These are phyloP conservation scores for Psittacula echo DNA, from an alignment of 2,797 vertebrate species.

Conservation along the genomic window DNA sequence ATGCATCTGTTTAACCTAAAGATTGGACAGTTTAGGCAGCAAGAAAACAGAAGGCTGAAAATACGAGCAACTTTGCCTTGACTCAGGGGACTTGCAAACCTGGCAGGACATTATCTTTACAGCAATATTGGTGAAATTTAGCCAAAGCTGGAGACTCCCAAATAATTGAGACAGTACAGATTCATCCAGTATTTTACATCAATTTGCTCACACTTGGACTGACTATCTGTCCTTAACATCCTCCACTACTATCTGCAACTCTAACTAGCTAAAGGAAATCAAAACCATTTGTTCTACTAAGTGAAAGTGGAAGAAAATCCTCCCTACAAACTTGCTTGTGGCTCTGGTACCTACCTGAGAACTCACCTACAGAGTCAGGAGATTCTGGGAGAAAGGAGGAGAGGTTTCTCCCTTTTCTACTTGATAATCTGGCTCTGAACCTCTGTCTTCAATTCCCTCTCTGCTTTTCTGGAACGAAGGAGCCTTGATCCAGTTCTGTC, in stretches of 20 bases:
- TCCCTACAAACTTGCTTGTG: background rate
- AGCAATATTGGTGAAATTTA: background rate
- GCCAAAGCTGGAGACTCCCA: background rate
- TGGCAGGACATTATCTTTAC: background rate
- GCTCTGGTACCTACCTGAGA: background rate
- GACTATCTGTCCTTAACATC: background rate
- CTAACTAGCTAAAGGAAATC: background rate
- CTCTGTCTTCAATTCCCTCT: background rate
- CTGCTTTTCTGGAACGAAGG: background rate
- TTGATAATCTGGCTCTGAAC: background rate
- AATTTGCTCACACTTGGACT: background rate
- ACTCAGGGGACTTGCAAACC: background rate
- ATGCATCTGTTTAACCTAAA: slow-evolving; percentile 49
- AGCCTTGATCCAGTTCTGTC: background rate
- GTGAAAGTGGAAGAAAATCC: background rate
- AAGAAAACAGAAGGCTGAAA: slow-evolving; percentile 25
- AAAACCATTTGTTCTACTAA: background rate
- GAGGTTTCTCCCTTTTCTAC: background rate
- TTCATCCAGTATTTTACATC: background rate
- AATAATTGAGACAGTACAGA: background rate
- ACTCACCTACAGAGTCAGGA: background rate
- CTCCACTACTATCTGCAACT: background rate
- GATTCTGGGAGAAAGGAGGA: background rate
- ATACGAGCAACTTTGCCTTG: background rate
- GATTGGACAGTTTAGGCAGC: slow-evolving; percentile 1